Percentiles rank a stretch among this genome's conserved stretches.
Conservation (phyloP, 2,113 vertebrate species). For the Tenebrosternarchus preto region DNA sequence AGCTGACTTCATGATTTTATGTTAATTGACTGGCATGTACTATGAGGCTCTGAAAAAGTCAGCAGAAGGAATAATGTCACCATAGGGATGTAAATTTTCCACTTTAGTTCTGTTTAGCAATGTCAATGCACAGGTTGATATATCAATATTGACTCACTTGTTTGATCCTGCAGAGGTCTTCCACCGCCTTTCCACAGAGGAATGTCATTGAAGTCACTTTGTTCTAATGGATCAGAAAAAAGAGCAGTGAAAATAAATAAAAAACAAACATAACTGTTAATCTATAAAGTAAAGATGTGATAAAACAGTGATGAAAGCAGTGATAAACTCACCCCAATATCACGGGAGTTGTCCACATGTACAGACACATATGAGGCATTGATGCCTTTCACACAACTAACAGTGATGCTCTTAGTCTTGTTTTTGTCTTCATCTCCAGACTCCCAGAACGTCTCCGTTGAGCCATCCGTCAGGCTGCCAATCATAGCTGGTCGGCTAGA, state of each 20-base stretch:
- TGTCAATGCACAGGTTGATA: background rate
- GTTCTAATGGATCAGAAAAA: constrained; percentile 78
- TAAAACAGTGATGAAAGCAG: too few species aligned
- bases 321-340: constrained; percentile 87
- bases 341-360: constrained; percentile 97
- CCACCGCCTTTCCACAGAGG: constrained; percentile 91
- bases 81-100: background rate
- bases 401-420: constrained; percentile 97
- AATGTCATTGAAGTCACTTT: constrained; percentile 98
- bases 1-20: background rate
- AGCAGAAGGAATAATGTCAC: too few species aligned
- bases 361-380: constrained; percentile 90
- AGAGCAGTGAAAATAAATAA: background rate
- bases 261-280: background rate
- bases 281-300: background rate
- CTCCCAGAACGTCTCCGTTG: constrained; percentile 99
- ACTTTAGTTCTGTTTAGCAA: too few species aligned
- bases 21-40: background rate
- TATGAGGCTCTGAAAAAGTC: constrained; percentile 20
- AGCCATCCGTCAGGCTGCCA: constrained; percentile 95
- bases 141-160: constrained; percentile 76
- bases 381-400: constrained; percentile 96
- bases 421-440: constrained; percentile 99
- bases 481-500: constrained; percentile 99
- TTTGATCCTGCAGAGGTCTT: constrained; percentile 98